phyloP scores from a whole-genome alignment of 1,140 invertebrate genomes.

The Bombus superbus region DNA sequence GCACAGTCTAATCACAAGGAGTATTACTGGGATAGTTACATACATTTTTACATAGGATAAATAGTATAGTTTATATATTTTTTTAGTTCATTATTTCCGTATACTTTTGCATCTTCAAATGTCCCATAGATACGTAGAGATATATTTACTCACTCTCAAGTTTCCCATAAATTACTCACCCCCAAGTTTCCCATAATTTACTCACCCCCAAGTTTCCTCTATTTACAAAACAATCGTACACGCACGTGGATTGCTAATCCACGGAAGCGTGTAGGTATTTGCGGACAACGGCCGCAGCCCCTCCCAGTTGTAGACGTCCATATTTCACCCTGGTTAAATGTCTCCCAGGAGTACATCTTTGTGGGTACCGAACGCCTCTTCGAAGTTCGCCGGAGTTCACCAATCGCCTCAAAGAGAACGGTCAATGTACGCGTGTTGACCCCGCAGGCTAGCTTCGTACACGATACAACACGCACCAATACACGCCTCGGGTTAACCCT shows the following conservation, averaged over 20 bases:
- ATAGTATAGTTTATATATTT: too few species aligned
- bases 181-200: too few species aligned
- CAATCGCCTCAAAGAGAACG: neutral
- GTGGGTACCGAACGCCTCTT: conserved; percentile 32
- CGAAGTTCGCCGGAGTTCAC: conserved; percentile 22
- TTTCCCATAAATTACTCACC: too few species aligned
- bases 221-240: conserved; percentile 5
- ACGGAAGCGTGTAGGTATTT: neutral
- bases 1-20: too few species aligned
- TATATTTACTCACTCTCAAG: too few species aligned
- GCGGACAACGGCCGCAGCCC: conserved; percentile 1
- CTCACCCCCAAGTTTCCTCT: neutral
- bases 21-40: too few species aligned
- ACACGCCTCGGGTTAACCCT: conserved; percentile 28
- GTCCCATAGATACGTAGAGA: too few species aligned
- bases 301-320: conserved; percentile 24
- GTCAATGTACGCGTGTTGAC: neutral
- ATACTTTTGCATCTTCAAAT: too few species aligned
- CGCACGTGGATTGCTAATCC: neutral
- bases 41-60: too few species aligned
- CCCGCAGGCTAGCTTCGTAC: neutral
- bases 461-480: conserved; percentile 7
- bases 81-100: too few species aligned
- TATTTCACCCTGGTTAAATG: conserved; percentile 64
- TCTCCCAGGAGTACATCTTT: conserved; percentile 41